Conservation (phyloP, 2,888 invertebrate species). For the Caenorhabditis panamensis region DNA sequence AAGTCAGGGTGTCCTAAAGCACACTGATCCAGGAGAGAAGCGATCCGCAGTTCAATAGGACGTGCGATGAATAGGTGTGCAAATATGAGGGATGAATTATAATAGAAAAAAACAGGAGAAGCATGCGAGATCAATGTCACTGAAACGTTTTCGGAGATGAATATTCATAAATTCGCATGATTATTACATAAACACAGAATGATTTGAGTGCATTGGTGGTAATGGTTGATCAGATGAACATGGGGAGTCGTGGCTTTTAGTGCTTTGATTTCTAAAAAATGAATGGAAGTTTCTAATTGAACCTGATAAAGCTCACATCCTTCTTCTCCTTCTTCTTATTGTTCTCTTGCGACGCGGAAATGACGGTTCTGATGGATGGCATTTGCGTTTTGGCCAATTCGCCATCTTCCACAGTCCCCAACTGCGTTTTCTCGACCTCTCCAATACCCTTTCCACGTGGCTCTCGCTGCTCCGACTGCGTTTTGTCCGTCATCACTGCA, state of each 20-base stretch:
- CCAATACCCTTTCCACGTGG: not conserved
- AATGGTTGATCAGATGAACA: not conserved
- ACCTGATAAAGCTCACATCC: too few relatives aligned
- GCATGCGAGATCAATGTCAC: not conserved
- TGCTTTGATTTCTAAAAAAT: not conserved
- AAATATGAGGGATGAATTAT: not conserved
- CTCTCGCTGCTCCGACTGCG: constrained; percentile 15
- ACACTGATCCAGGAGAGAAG: not conserved
- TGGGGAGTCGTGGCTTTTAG: not conserved
- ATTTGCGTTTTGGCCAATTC: not conserved
- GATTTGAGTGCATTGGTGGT: not conserved
- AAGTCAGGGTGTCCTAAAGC: too few relatives aligned
- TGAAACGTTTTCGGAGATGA: not conserved
- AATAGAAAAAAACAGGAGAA: not conserved
- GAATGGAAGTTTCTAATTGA: not conserved
- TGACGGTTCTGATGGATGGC: not conserved
- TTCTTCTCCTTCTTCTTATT: not conserved
- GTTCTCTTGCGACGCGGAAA: not conserved
- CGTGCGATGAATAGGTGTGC: constrained; percentile 1
- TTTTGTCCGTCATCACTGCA: constrained; percentile 16
- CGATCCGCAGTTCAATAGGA: not conserved
- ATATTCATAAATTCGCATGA: not conserved
- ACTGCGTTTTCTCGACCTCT: constrained; percentile 4
- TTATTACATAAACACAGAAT: not conserved
- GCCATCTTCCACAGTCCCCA: not conserved